These are phyloP conservation scores for Periophthalmus magnuspinnatus DNA, from an alignment of 2,797 vertebrate species.

Conservation along the genomic window DNA sequence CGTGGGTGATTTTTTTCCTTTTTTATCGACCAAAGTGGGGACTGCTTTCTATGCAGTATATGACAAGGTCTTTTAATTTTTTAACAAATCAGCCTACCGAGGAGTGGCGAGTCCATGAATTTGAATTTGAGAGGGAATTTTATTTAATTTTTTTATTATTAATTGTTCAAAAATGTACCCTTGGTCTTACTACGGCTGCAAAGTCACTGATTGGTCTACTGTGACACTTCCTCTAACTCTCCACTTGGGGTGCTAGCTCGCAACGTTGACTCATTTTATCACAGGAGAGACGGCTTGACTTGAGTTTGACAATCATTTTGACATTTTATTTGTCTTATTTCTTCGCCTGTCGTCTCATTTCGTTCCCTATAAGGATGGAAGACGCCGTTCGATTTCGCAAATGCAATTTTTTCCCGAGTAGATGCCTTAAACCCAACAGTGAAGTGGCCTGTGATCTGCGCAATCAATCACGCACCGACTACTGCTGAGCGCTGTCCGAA, in stretches of 20 bases:
- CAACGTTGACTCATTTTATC: constrained; percentile 73
- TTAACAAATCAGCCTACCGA: constrained; percentile 82
- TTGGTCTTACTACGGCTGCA: constrained; percentile 88
- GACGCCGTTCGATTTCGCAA: constrained; percentile 46
- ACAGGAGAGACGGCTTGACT: constrained; percentile 90
- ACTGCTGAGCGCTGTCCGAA: constrained; percentile 74
- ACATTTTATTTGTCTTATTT: constrained; percentile 17
- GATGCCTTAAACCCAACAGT: constrained; percentile 80
- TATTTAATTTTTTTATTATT: constrained; percentile 36
- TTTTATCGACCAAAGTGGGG: constrained; percentile 99
- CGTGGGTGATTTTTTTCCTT: constrained; percentile 66
- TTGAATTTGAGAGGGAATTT: constrained; percentile 68
- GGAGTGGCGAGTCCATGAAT: constrained; percentile 83
- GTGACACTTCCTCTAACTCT: constrained; percentile 86
- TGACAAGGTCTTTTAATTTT: constrained; percentile 88
- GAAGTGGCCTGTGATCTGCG: constrained; percentile 79
- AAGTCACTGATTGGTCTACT: constrained; percentile 94
- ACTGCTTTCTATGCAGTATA: constrained; percentile 99
- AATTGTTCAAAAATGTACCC: constrained; percentile 83
- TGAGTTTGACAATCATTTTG: constrained; percentile 83
- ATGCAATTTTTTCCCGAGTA: constrained; percentile 78
- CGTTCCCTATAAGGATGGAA: constrained; percentile 7
- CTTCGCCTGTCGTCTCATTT: constrained; percentile 27
- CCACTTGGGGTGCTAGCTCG: constrained; percentile 87
- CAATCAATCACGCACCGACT: constrained; percentile 80